Percentiles rank a stretch among this genome's conserved stretches.
phyloP scores from a whole-genome alignment of 2,888 invertebrate species.

The Stramonita haemastoma region DNA sequence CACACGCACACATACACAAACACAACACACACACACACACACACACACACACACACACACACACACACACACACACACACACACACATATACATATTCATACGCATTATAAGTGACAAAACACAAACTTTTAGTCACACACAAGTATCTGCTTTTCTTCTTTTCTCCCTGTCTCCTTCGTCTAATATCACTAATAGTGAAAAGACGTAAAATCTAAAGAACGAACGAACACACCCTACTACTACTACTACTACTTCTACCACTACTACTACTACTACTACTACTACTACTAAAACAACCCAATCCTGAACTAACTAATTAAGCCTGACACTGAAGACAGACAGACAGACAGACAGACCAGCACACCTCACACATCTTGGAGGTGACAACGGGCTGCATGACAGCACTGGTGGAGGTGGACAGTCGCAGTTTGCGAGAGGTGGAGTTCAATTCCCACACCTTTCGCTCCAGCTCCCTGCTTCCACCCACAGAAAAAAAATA shows the following conservation, averaged over 20 bases:
- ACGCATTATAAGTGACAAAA: background rate
- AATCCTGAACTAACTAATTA: too few relatives aligned
- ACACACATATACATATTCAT: background rate
- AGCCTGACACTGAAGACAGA: too few relatives aligned
- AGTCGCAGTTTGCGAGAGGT: constrained; percentile 61
- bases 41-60: background rate
- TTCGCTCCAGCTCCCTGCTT: constrained; percentile 61
- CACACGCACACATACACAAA: background rate
- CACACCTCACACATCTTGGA: constrained; percentile 74
- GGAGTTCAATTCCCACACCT: constrained; percentile 72
- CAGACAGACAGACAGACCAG: too few relatives aligned
- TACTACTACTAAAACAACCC: too few relatives aligned
- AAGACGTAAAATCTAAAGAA: too few relatives aligned
- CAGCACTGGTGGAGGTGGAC: constrained; percentile 60
- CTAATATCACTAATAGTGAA: background rate
- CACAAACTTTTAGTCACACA: too few relatives aligned
- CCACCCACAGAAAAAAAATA: too few relatives aligned
- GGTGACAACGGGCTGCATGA: constrained; percentile 72
- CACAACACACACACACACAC: background rate
- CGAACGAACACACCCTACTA: too few relatives aligned
- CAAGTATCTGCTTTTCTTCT: too few relatives aligned
- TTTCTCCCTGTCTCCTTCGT: too few relatives aligned
- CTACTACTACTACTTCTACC: too few relatives aligned
- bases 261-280: too few relatives aligned
- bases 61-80: background rate